Evolutionary conservation across 23 tunicate species (phyloP).

Genomic region (Corella eumyota): DNA sequence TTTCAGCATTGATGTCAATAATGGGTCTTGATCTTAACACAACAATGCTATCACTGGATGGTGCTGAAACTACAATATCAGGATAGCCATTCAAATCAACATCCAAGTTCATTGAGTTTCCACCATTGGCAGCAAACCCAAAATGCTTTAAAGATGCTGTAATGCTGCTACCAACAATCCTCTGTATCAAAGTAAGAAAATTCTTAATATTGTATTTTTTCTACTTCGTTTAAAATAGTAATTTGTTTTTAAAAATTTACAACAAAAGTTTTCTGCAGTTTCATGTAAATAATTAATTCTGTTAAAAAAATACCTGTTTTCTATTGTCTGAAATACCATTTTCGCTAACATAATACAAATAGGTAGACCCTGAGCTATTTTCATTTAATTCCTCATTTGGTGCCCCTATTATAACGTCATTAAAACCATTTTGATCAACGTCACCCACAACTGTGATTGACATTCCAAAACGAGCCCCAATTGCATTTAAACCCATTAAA

Average conservation of each 20-base stretch:
- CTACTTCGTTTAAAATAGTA: no score
- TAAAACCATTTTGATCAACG: conserved; percentile 24
- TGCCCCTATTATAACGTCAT: conserved; percentile 32
- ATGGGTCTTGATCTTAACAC: conserved; percentile 11
- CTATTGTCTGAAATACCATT: conserved; percentile 4
- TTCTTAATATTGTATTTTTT: no score
- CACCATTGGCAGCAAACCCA: neutral
- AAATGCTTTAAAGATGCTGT: neutral
- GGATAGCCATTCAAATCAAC: conserved; percentile 15
- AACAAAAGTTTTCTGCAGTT: no score
- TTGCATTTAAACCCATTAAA: conserved; percentile 8
- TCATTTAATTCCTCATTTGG: conserved; percentile 8
- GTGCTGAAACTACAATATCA: conserved; percentile 14
- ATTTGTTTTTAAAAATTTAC: no score
- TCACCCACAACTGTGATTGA: conserved; percentile 15
- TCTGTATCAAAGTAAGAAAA: neutral
- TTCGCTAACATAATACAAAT: conserved; percentile 12
- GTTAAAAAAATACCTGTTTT: conserved; percentile 29
- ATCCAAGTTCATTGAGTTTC: neutral
- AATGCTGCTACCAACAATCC: neutral
- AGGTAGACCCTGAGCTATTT: conserved; percentile 13
- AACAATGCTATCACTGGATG: conserved; percentile 14
- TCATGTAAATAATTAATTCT: no score
- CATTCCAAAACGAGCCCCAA: conserved; percentile 27
- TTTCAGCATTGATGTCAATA: conserved; percentile 2